A percentile compares a stretch with the other conserved stretches of the same genome.
Conservation (phyloP, 2,797 vertebrate species). For the Anguilla megastoma region DNA sequence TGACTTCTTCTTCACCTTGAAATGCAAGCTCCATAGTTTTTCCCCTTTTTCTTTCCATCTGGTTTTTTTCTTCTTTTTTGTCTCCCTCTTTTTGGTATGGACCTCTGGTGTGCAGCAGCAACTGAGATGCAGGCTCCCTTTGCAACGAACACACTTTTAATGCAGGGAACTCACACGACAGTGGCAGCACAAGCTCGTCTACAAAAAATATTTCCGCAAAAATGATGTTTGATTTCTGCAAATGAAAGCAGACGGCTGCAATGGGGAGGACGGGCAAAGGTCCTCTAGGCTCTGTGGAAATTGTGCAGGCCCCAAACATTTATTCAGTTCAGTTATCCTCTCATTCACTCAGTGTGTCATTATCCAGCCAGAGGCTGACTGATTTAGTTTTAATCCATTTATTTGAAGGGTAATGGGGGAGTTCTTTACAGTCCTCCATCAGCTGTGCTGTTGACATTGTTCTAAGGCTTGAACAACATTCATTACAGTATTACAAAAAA, state of each 20-base stretch:
- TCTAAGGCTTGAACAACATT: neutral
- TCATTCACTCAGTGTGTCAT: conserved; percentile 15
- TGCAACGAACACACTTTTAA: conserved; percentile 25
- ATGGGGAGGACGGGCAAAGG: neutral
- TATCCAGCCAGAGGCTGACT: conserved; percentile 25
- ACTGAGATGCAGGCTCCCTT: conserved; percentile 38
- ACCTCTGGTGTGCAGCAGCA: conserved; percentile 30
- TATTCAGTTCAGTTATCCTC: conserved; percentile 10
- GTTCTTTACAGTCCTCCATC: neutral
- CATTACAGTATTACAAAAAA: neutral
- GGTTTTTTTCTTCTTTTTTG: conserved; percentile 34
- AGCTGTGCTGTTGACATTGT: neutral
- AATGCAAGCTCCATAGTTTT: conserved; percentile 74
- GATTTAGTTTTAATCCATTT: conserved; percentile 21
- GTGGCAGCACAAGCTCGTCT: neutral
- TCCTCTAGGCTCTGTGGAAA: conserved; percentile 2
- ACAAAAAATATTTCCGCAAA: neutral
- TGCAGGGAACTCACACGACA: neutral
- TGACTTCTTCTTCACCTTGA: conserved; percentile 91
- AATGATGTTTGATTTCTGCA: neutral
- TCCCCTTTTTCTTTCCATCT: conserved; percentile 34
- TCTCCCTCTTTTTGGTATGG: conserved; percentile 28
- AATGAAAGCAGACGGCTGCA: conserved; percentile 18
- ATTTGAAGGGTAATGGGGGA: neutral
- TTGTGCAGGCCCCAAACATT: conserved; percentile 6